phyloP scores from a whole-genome alignment of 2,113 vertebrate genomes.

The Cephalopholis sonnerati region DNA sequence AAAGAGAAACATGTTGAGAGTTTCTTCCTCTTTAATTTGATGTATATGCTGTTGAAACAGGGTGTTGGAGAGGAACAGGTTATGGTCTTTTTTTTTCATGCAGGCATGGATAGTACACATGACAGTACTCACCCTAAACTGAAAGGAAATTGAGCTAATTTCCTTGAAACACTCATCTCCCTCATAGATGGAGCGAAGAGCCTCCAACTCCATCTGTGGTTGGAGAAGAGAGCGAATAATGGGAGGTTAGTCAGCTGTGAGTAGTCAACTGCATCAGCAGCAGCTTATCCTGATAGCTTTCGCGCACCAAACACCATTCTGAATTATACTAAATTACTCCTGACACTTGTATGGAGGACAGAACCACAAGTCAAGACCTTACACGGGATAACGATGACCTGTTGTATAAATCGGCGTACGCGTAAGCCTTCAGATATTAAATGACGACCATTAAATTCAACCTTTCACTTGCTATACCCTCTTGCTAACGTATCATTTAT shows the following conservation, averaged over 20 bases:
- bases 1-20: no score
- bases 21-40: not conserved
- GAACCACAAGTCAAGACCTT: not conserved
- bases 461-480: no score
- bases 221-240: not conserved
- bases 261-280: not conserved
- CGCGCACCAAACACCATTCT: not conserved
- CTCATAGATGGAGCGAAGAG: constrained; percentile 96
- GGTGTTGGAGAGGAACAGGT: not conserved
- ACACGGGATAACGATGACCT: not conserved
- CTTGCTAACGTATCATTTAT: not conserved
- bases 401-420: not conserved
- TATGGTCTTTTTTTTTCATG: not conserved
- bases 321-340: not conserved
- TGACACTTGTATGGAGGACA: not conserved
- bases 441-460: not conserved
- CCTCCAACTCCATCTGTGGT: constrained; percentile 96
- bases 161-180: constrained; percentile 96
- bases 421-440: not conserved
- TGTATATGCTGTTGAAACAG: not conserved
- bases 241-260: not conserved
- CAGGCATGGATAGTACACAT: not conserved
- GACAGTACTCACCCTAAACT: constrained; percentile 90
- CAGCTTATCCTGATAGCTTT: not conserved
- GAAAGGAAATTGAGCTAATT: constrained; percentile 92